A percentile compares a stretch with the other conserved stretches of the same genome.
Evolutionary conservation across 2,113 vertebrate genomes (phyloP).

Genomic region (Brevimyrus niger): DNA sequence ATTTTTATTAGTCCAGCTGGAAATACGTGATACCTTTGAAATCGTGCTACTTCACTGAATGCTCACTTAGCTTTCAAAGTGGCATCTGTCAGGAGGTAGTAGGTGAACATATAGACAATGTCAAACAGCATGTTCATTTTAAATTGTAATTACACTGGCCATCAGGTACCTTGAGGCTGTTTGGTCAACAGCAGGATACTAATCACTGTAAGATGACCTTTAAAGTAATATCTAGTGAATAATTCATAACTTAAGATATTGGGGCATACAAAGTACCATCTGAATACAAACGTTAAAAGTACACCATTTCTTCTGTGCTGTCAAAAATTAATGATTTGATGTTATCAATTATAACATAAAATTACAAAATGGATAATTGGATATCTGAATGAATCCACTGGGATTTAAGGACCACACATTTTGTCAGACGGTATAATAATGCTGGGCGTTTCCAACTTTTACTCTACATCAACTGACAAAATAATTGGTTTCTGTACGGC

Average conservation of each 20-base stretch:
- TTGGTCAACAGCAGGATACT: constrained; percentile 74
- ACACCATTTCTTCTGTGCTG: constrained; percentile 31
- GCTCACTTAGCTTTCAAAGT: constrained; percentile 58
- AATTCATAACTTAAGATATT: constrained; percentile 68
- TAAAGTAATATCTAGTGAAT: constrained; percentile 74
- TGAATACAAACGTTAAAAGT: constrained; percentile 43
- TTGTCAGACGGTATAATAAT: neutral
- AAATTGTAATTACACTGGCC: constrained; percentile 75
- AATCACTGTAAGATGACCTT: constrained; percentile 77
- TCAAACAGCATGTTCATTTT: constrained; percentile 69
- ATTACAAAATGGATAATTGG: neutral
- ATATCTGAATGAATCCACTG: neutral
- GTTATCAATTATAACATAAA: neutral
- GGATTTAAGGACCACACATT: neutral
- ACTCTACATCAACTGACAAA: neutral
- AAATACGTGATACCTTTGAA: constrained; percentile 33
- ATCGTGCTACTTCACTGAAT: constrained; percentile 31
- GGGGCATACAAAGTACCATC: constrained; percentile 53
- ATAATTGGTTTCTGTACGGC: neutral
- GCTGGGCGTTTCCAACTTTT: neutral
- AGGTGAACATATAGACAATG: constrained; percentile 66
- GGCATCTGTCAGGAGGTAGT: constrained; percentile 50
- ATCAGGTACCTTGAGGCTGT: constrained; percentile 72
- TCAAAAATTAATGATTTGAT: constrained; percentile 7
- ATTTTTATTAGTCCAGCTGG: neutral